phyloP scores from a whole-genome alignment of 1,140 invertebrate species.

The Trichoplusia ni region DNA sequence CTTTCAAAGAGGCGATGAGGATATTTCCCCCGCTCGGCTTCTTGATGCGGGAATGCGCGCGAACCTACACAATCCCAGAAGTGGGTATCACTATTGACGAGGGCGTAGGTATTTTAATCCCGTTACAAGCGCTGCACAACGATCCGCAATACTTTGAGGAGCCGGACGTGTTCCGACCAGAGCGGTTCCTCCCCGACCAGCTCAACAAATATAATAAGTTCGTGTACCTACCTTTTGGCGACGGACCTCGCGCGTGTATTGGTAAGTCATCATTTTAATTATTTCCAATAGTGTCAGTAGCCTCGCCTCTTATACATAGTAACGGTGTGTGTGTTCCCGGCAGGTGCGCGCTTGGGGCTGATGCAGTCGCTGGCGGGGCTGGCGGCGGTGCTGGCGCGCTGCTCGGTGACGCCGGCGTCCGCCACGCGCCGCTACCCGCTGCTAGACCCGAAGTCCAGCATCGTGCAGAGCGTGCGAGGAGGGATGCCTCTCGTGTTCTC shows the following conservation, averaged over 20 bases:
- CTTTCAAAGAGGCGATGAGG: slow-evolving; percentile 79
- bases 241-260: slow-evolving; percentile 56
- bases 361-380: slow-evolving; percentile 56
- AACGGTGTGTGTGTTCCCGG: not conserved
- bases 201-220: slow-evolving; percentile 64
- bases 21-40: slow-evolving; percentile 74
- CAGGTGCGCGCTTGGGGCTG: slow-evolving; percentile 49
- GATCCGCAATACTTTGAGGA: slow-evolving; percentile 81
- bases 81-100: slow-evolving; percentile 66
- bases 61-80: slow-evolving; percentile 74
- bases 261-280: slow-evolving; percentile 44
- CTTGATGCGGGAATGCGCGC: slow-evolving; percentile 65
- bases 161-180: slow-evolving; percentile 82
- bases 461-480: slow-evolving; percentile 44
- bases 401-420: slow-evolving; percentile 45
- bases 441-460: slow-evolving; percentile 28
- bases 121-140: slow-evolving; percentile 78
- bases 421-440: slow-evolving; percentile 33
- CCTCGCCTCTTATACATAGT: no score
- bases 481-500: slow-evolving; percentile 45
- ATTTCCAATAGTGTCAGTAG: not conserved
- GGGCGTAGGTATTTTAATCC: slow-evolving; percentile 63
- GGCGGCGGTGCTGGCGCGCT: slow-evolving; percentile 42
- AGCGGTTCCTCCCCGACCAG: slow-evolving; percentile 78
- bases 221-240: slow-evolving; percentile 60